phyloP scores from a whole-genome alignment of 2,888 invertebrate species.

The Schizaphis graminum region DNA sequence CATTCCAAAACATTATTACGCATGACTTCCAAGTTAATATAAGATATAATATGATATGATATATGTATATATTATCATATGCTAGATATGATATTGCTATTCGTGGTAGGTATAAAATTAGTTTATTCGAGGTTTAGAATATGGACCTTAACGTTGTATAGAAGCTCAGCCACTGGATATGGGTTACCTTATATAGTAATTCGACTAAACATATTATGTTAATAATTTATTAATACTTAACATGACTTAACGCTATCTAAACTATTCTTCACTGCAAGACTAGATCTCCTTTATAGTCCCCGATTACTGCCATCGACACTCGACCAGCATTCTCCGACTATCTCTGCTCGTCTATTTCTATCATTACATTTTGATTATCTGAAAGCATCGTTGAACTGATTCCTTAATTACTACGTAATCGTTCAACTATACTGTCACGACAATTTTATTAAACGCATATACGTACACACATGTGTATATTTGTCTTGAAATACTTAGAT shows the following conservation, averaged over 20 bases:
- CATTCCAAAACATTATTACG: background rate
- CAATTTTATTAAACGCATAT: background rate
- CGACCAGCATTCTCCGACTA: background rate
- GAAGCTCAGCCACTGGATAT: background rate
- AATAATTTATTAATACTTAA: slow-evolving; percentile 1
- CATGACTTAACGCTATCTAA: background rate
- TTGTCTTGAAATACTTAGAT: background rate
- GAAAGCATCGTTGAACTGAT: background rate
- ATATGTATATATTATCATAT: too few relatives aligned
- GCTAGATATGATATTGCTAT: too few relatives aligned
- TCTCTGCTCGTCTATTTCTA: too few relatives aligned
- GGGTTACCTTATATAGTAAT: background rate
- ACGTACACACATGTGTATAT: background rate
- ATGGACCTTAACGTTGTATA: background rate
- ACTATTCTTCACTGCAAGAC: background rate
- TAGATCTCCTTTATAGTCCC: background rate
- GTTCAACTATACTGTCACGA: background rate
- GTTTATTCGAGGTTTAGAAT: background rate
- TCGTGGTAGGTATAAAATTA: background rate
- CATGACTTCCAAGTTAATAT: too few relatives aligned
- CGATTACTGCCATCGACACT: background rate
- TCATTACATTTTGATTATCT: too few relatives aligned
- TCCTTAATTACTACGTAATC: background rate
- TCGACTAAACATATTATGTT: background rate
- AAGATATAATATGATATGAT: too few relatives aligned